phyloP scores from a whole-genome alignment of 2,113 vertebrate genomes.

The Macroglossus sobrinus region DNA sequence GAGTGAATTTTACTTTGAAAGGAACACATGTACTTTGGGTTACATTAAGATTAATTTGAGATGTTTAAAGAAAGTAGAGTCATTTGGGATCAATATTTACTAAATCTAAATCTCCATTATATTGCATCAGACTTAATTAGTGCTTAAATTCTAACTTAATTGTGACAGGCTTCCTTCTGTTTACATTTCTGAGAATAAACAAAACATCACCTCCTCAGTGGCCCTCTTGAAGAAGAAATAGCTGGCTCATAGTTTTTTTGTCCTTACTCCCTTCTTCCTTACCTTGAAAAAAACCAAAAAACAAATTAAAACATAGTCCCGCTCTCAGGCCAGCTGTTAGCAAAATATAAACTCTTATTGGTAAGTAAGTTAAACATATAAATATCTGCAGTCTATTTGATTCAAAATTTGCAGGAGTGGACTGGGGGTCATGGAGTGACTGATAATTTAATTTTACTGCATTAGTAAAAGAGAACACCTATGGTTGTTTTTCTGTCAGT shows the following conservation, averaged over 20 bases:
- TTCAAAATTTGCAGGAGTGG: constrained; percentile 60
- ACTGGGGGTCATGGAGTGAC: not conserved
- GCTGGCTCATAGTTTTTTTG: constrained; percentile 48
- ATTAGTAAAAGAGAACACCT: constrained; percentile 21
- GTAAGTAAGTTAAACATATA: constrained; percentile 64
- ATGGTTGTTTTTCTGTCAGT: constrained; percentile 26
- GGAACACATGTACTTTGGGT: constrained; percentile 28
- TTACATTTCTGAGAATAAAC: constrained; percentile 59
- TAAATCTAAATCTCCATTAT: constrained; percentile 42
- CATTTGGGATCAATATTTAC: constrained; percentile 60
- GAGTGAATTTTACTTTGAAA: constrained; percentile 48
- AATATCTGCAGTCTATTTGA: constrained; percentile 68
- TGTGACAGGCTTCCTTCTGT: constrained; percentile 53
- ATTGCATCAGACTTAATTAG: not conserved
- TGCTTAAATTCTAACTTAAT: constrained; percentile 56
- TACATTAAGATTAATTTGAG: constrained; percentile 61
- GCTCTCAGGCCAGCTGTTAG: constrained; percentile 65
- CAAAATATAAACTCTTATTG: constrained; percentile 59
- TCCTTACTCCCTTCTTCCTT: not conserved
- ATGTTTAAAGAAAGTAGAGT: constrained; percentile 38
- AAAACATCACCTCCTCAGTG: constrained; percentile 53
- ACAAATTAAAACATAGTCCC: constrained; percentile 15
- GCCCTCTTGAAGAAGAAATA: constrained; percentile 57
- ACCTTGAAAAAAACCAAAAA: not conserved
- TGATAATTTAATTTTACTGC: constrained; percentile 44